Evolutionary conservation across 1,140 invertebrate genomes (phyloP), one percentile per base, ranked within the genome.

Genomic region (Galendromus occidentalis): DNA sequence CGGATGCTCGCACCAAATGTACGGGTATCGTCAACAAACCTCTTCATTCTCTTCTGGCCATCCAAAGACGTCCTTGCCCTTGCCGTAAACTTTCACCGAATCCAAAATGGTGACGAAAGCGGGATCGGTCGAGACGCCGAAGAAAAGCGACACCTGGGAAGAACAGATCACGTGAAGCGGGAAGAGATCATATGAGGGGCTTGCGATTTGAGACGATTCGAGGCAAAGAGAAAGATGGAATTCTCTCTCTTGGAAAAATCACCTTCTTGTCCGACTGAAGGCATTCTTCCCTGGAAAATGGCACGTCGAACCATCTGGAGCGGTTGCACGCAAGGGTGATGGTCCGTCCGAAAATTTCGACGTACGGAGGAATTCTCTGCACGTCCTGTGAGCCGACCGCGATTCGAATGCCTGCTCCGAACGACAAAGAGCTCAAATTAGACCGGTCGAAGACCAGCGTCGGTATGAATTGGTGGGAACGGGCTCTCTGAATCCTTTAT

Each of bases 31-130:
- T 65, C 25, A 1, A 66, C 18, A 41, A n/a, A 67, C 42, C 68
- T 64, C 29, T 69, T 95, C 91, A 14, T 81, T 83, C 73, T 96
- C 92, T 75, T 97, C 92, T 0, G 92, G 91, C 93, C 92, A 97
- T 44, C 91, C 91, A 76, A 97, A 94, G 0, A 84, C 79, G 74
- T 96, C 92, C 78, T 96, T 97, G 2, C 88, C 89, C 77, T 95
- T 94, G 1, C 90, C 91, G 75, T 96, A 80, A 9, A 92, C 84
- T 79, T 92, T 93, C 14, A 96, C 84, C 44, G 87, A 91, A 76
- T 96, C 91, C 1, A 97, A 82, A 82, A 94, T 87, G 25, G 86
- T 93, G 1, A 95, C 84, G 68, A 85, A 84, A 69, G 88, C 86
- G 0, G 87, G 82, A 78, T 95, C 91, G 64, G 71, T 71, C 33